Percentiles rank a stretch among this genome's conserved stretches.
phyloP scores from a whole-genome alignment of 2,888 invertebrate species.

The Axea sp. region DNA sequence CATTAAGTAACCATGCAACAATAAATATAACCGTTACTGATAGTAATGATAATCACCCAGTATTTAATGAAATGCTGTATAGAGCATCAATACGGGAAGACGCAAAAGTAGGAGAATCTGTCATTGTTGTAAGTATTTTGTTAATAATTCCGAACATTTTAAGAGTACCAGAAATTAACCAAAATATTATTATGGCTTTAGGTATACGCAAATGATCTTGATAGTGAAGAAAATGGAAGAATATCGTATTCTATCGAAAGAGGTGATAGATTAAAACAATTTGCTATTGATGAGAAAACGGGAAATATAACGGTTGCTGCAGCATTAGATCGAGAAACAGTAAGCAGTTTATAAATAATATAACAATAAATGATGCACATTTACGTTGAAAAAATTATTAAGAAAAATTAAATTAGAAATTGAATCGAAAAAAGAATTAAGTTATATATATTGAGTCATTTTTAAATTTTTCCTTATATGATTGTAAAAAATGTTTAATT shows the following conservation, averaged over 20 bases:
- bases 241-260: constrained; percentile 88
- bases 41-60: constrained; percentile 93
- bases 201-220: constrained; percentile 90
- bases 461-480: no score
- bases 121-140: constrained; percentile 84
- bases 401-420: no score
- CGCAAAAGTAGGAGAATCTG: constrained; percentile 85
- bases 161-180: no score
- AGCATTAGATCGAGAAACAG: constrained; percentile 90
- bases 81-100: constrained; percentile 89
- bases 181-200: constrained; percentile 70
- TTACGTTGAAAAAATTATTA: no score
- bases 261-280: constrained; percentile 88
- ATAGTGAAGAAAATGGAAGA: constrained; percentile 89
- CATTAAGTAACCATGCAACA: constrained; percentile 92
- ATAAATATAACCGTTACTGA: constrained; percentile 92
- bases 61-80: constrained; percentile 88
- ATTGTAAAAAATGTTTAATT: no score
- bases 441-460: no score
- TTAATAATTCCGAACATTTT: no score
- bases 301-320: constrained; percentile 89
- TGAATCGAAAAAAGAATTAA: no score
- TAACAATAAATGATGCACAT: no score
- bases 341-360: constrained; percentile 80
- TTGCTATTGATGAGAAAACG: constrained; percentile 87